Conservation (phyloP, 2,113 vertebrate species). For the Microtus ochrogaster region DNA sequence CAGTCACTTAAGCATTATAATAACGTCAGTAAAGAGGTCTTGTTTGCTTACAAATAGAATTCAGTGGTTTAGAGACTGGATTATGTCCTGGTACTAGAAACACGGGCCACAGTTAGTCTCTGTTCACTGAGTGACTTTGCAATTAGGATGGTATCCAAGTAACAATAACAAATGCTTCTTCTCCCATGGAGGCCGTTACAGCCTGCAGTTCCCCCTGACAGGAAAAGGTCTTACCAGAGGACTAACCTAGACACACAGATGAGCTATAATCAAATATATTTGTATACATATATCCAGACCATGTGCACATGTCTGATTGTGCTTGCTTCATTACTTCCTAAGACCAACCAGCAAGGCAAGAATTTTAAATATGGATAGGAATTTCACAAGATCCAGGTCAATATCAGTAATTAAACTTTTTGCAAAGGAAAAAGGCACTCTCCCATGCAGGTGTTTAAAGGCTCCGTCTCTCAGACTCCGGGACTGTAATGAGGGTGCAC, state of each 20-base stretch:
- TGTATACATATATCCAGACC: not conserved
- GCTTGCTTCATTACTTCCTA: conserved; percentile 18
- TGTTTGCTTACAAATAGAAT: conserved; percentile 76
- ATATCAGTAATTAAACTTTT: conserved; percentile 48
- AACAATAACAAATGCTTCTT: conserved; percentile 77
- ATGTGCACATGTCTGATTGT: not conserved
- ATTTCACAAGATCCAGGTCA: conserved; percentile 60
- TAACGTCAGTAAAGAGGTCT: conserved; percentile 65
- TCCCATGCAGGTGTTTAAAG: not conserved
- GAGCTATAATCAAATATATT: not conserved
- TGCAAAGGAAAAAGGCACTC: conserved; percentile 27
- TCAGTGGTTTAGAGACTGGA: conserved; percentile 71
- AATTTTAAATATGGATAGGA: conserved; percentile 28
- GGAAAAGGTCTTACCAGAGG: not conserved
- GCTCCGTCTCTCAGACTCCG: not conserved
- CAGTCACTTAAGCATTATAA: conserved; percentile 12
- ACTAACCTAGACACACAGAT: not conserved
- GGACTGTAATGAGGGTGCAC: not conserved
- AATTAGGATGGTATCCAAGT: conserved; percentile 76
- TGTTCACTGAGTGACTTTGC: conserved; percentile 70
- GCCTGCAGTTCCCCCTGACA: conserved; percentile 46
- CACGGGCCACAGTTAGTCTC: conserved; percentile 70
- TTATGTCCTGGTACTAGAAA: conserved; percentile 61
- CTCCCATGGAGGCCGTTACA: conserved; percentile 79
- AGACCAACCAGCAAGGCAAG: conserved; percentile 2